These are phyloP conservation scores for Podarcis muralis DNA, from an alignment of 2,113 vertebrate species.

Conservation along the genomic window DNA sequence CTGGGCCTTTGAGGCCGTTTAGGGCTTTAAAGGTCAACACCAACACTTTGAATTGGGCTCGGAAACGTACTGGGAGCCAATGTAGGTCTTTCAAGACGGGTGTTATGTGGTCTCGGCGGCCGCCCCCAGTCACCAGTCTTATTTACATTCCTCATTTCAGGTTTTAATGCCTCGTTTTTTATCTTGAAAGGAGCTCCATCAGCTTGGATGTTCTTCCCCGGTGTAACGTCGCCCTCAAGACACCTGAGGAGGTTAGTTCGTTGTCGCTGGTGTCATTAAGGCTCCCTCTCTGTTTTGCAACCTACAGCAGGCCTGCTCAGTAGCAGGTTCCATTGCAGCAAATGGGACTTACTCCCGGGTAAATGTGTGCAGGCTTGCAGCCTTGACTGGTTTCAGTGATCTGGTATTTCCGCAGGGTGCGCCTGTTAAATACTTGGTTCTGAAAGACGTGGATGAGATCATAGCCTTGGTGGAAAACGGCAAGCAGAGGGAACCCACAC, in stretches of 20 bases:
- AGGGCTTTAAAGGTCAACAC: too few species aligned
- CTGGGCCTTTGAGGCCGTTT: too few species aligned
- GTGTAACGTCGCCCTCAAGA: slow-evolving; percentile 74
- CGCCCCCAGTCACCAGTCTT: too few species aligned
- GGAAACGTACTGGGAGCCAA: too few species aligned
- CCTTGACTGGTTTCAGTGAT: not conserved
- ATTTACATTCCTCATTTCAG: too few species aligned
- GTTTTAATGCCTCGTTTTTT: slow-evolving; percentile 40
- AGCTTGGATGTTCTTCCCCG: slow-evolving; percentile 61
- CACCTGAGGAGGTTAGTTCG: slow-evolving; percentile 71
- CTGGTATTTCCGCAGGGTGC: slow-evolving; percentile 69
- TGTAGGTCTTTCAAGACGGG: too few species aligned
- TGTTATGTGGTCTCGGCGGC: too few species aligned
- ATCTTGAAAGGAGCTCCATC: slow-evolving; percentile 68
- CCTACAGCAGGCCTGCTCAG: too few species aligned
- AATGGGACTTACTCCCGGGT: not conserved
- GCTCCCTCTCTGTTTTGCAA: too few species aligned
- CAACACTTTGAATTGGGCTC: too few species aligned
- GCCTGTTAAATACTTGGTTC: slow-evolving; percentile 82
- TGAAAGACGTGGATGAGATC: slow-evolving; percentile 82
- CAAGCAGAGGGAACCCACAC: slow-evolving; percentile 51
- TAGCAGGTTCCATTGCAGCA: too few species aligned
- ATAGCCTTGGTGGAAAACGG: slow-evolving; percentile 77
- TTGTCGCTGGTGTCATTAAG: not conserved
- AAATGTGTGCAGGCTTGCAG: not conserved